phyloP scores from a whole-genome alignment of 2,113 vertebrate species.

The Tichodroma muraria region DNA sequence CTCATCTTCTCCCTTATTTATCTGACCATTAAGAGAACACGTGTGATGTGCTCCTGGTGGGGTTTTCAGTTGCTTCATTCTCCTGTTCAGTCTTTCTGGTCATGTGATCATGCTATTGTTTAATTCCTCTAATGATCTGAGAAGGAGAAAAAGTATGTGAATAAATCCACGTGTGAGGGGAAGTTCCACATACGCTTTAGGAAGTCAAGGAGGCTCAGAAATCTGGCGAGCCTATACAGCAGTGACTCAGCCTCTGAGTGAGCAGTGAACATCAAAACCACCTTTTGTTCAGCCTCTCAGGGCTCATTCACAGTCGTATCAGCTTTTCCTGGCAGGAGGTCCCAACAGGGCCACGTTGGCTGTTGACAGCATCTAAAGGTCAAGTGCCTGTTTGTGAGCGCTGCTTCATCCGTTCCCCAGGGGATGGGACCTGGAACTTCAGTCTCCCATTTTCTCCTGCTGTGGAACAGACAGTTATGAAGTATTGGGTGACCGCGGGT shows the following conservation, averaged over 20 bases:
- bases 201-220: neutral
- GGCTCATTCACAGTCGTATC: neutral
- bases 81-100: neutral
- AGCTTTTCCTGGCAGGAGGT: neutral
- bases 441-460: neutral
- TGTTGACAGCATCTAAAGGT: neutral
- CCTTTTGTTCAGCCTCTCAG: neutral
- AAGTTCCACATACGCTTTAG: neutral
- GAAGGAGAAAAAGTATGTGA: neutral
- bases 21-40: neutral
- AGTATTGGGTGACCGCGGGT: neutral
- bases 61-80: neutral
- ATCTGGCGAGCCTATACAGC: neutral
- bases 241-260: neutral
- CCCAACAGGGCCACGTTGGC: neutral
- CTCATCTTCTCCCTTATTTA: conserved; percentile 31
- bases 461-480: neutral
- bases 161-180: neutral
- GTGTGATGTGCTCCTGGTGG: neutral
- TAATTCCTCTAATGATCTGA: neutral
- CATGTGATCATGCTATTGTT: neutral
- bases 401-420: neutral
- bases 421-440: neutral
- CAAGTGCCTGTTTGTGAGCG: neutral
- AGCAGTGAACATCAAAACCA: neutral